Evolutionary conservation across 2,113 vertebrate species (phyloP).

Genomic region (Sminthopsis crassicaudata): DNA sequence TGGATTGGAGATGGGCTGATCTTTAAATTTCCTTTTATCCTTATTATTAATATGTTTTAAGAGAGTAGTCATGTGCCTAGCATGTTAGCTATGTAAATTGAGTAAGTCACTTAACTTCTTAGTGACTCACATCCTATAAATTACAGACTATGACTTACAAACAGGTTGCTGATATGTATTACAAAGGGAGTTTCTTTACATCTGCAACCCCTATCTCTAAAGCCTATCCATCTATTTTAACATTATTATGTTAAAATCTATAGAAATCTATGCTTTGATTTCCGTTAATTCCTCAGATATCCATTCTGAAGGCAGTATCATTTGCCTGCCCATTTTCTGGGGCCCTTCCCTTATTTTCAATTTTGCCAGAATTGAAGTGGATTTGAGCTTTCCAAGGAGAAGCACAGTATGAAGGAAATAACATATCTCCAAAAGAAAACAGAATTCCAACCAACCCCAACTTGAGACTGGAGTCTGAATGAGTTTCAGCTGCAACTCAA

Average conservation of each 20-base stretch:
- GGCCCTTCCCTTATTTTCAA: neutral
- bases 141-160: neutral
- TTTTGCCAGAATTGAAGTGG: neutral
- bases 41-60: neutral
- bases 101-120: neutral
- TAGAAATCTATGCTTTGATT: neutral
- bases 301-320: neutral
- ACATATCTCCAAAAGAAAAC: constrained; percentile 14
- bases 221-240: neutral
- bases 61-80: neutral
- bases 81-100: neutral
- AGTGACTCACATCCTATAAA: neutral
- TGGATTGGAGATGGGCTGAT: neutral
- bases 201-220: neutral
- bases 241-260: neutral
- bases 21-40: neutral
- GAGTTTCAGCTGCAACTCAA: neutral
- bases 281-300: neutral
- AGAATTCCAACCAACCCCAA: neutral
- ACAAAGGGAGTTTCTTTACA: neutral
- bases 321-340: constrained; percentile 11
- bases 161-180: neutral
- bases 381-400: neutral
- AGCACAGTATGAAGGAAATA: constrained; percentile 6
- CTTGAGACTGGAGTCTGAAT: neutral